Evolutionary conservation across 1,140 invertebrate genomes (phyloP).

Genomic region (Macrobrachium rosenbergii): DNA sequence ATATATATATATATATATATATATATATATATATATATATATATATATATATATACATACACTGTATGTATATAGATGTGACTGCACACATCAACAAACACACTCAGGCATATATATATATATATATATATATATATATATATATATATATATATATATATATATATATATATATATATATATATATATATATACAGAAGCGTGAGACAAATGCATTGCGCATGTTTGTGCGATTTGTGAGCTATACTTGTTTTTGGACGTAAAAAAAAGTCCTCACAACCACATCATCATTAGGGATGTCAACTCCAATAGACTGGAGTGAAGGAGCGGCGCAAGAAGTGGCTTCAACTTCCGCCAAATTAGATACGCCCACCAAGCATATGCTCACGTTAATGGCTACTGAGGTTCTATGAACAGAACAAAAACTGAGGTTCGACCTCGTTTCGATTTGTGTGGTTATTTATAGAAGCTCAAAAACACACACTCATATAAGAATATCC

Average conservation of each 20-base stretch:
- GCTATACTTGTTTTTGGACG: too few relatives aligned
- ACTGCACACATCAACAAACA: neutral
- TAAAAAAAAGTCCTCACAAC: too few relatives aligned
- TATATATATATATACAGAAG: slow-evolving; percentile 2
- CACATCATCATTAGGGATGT: too few relatives aligned
- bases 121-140: neutral
- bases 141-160: slow-evolving; percentile 19
- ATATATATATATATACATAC: neutral
- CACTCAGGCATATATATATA: neutral
- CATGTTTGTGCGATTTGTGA: too few relatives aligned
- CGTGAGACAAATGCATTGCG: too few relatives aligned
- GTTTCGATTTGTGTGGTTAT: too few relatives aligned
- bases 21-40: neutral
- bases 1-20: slow-evolving; percentile 15
- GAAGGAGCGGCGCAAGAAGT: too few relatives aligned
- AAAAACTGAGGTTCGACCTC: too few relatives aligned
- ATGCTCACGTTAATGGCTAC: neutral
- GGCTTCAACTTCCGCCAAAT: too few relatives aligned
- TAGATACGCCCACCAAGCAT: neutral
- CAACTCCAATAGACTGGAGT: neutral
- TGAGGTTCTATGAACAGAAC: neutral
- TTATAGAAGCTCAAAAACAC: too few relatives aligned
- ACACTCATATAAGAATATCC: too few relatives aligned
- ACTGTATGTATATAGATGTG: neutral
- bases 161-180: slow-evolving; percentile 11